A percentile compares a stretch with the other conserved stretches of the same genome.
Evolutionary conservation across 2,113 vertebrate species (phyloP).

Genomic region (Madoqua kirkii): DNA sequence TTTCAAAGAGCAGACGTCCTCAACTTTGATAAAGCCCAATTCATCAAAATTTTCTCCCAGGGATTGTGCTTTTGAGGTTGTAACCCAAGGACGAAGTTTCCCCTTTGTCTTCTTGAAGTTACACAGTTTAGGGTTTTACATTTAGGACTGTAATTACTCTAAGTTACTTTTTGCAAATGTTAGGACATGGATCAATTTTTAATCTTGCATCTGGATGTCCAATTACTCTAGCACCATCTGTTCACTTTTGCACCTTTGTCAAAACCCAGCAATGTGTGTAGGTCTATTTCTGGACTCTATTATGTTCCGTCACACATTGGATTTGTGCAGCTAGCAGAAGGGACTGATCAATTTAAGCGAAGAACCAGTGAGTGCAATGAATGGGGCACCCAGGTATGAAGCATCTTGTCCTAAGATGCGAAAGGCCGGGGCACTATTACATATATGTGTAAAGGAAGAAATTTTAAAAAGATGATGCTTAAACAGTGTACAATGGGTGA

Average conservation of each 20-base stretch:
- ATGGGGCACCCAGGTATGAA: background rate
- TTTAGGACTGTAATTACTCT: background rate
- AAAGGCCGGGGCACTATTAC: background rate
- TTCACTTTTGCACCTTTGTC: background rate
- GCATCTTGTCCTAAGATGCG: background rate
- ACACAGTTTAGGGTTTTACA: background rate
- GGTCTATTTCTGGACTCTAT: background rate
- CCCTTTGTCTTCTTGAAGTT: background rate
- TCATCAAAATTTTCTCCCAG: background rate
- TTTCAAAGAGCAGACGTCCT: background rate
- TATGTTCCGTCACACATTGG: background rate
- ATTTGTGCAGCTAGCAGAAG: background rate
- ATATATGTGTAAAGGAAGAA: accelerated
- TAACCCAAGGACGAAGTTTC: background rate
- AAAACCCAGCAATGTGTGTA: background rate
- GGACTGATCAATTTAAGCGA: background rate
- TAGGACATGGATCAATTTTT: background rate
- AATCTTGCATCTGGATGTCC: background rate
- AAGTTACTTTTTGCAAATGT: background rate
- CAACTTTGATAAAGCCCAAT: background rate
- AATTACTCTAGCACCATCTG: background rate
- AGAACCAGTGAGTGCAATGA: background rate
- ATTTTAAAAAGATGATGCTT: background rate
- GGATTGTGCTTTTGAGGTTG: background rate
- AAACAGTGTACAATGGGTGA: background rate